Conservation (phyloP, 2,888 invertebrate species). For the Drosophila falleni region DNA sequence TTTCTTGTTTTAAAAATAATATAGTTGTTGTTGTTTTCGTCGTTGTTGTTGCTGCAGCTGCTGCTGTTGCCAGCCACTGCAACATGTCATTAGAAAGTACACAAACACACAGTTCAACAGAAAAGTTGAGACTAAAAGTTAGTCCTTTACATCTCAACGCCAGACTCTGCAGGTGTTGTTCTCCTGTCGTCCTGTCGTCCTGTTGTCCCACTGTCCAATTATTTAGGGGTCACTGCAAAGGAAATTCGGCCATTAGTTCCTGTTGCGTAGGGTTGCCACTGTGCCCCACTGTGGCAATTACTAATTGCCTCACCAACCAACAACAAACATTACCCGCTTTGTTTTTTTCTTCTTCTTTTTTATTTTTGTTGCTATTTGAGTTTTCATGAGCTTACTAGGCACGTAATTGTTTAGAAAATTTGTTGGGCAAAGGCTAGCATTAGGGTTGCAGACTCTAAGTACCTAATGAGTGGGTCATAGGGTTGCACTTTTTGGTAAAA, state of each 20-base stretch:
- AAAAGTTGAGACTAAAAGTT: constrained; percentile 60
- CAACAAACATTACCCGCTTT: constrained; percentile 10
- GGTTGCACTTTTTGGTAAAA: neutral
- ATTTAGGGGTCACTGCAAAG: constrained; percentile 69
- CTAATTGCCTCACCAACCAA: constrained; percentile 42
- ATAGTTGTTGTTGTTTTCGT: constrained; percentile 45
- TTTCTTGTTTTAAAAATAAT: constrained; percentile 60
- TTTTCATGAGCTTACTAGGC: constrained; percentile 61
- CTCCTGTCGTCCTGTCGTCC: constrained; percentile 10
- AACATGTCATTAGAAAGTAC: constrained; percentile 66
- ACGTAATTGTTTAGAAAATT: constrained; percentile 67
- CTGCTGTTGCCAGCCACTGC: constrained; percentile 51
- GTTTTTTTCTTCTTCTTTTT: constrained; percentile 37
- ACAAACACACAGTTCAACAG: constrained; percentile 34
- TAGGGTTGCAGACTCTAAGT: constrained; percentile 6
- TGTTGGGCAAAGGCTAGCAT: constrained; percentile 23
- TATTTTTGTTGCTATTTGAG: constrained; percentile 45
- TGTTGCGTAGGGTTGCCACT: constrained; percentile 21
- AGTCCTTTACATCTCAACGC: constrained; percentile 53
- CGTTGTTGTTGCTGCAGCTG: constrained; percentile 21
- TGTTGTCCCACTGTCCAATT: constrained; percentile 47
- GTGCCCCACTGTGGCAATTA: constrained; percentile 54
- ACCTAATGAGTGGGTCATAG: constrained; percentile 19
- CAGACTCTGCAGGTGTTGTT: constrained; percentile 58
- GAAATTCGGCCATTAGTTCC: constrained; percentile 59